phyloP scores from a whole-genome alignment of 2,113 vertebrate genomes.

The Rynchops niger region DNA sequence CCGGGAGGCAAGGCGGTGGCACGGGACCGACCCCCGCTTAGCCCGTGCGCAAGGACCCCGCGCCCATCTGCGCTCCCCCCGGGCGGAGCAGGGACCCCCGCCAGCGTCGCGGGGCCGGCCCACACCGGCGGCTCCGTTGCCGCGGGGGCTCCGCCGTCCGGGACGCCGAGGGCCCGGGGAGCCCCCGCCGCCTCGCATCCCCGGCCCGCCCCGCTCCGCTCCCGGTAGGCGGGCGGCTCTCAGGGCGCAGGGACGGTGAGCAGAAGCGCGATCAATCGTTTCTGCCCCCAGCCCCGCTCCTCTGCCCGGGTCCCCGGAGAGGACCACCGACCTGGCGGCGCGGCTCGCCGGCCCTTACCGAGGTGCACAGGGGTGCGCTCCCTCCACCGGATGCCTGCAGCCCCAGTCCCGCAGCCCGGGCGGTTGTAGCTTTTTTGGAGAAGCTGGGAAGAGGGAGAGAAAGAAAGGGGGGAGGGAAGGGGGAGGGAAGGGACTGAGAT shows the following conservation, averaged over 20 bases:
- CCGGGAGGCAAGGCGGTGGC: neutral
- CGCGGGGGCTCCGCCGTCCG: neutral
- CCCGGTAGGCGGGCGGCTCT: neutral
- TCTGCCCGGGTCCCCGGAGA: neutral
- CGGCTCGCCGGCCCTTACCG: slow-evolving; percentile 13
- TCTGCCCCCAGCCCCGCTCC: neutral
- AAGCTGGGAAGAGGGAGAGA: slow-evolving; percentile 32
- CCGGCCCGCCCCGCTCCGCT: neutral
- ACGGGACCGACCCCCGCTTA: neutral
- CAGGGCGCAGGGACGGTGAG: neutral
- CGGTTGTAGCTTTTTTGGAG: slow-evolving; percentile 9
- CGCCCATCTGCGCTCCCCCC: neutral
- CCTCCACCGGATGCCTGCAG: slow-evolving; percentile 1
- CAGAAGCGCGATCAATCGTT: neutral
- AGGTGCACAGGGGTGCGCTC: neutral
- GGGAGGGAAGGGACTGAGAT: slow-evolving; percentile 13
- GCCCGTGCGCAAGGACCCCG: neutral
- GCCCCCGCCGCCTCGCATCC: neutral
- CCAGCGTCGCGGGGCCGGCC: neutral
- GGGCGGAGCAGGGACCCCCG: neutral
- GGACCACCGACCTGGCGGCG: neutral
- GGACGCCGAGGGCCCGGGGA: neutral
- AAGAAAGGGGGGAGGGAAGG: slow-evolving; percentile 13
- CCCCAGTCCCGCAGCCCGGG: slow-evolving; percentile 6
- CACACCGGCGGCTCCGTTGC: neutral